Conservation (phyloP, 2,888 invertebrate species). For the Ochropacha duplaris region DNA sequence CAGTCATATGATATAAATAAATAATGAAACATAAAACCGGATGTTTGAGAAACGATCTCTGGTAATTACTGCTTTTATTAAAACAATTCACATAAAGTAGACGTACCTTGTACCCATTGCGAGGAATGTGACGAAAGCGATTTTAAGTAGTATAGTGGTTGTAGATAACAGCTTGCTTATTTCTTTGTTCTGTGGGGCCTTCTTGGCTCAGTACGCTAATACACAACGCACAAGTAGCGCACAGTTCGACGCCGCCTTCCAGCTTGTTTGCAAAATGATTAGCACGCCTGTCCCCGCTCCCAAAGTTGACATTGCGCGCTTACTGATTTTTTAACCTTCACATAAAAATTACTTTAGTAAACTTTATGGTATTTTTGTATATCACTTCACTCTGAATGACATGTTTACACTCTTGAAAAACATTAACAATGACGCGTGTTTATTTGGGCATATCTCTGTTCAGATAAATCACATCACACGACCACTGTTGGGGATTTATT, state of each 20-base stretch:
- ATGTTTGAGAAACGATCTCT: background rate
- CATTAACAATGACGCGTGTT: slow-evolving; percentile 28
- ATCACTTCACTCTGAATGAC: slow-evolving; percentile 45
- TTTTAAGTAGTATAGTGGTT: slow-evolving; percentile 34
- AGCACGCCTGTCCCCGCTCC: slow-evolving; percentile 68
- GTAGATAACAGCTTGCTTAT: slow-evolving; percentile 54
- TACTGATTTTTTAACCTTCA: slow-evolving; percentile 73
- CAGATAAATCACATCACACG: slow-evolving; percentile 28
- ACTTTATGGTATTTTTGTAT: slow-evolving; percentile 48
- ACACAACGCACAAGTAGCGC: slow-evolving; percentile 58
- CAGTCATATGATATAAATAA: background rate
- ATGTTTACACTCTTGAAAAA: slow-evolving; percentile 35
- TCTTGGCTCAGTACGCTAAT: slow-evolving; percentile 65
- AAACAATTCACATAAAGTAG: background rate
- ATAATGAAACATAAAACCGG: background rate
- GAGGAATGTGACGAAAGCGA: slow-evolving; percentile 37
- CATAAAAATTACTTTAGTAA: slow-evolving; percentile 62
- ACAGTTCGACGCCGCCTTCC: slow-evolving; percentile 60
- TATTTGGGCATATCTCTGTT: slow-evolving; percentile 23
- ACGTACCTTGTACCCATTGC: slow-evolving; percentile 68
- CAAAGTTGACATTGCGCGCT: slow-evolving; percentile 78
- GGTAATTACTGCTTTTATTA: background rate
- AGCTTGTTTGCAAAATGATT: slow-evolving; percentile 75
- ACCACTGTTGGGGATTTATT: slow-evolving; percentile 11
- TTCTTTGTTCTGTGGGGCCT: slow-evolving; percentile 56